These are phyloP conservation scores for Cyanoramphus novaezelandiae DNA, from an alignment of 2,113 vertebrate species.

Conservation along the genomic window DNA sequence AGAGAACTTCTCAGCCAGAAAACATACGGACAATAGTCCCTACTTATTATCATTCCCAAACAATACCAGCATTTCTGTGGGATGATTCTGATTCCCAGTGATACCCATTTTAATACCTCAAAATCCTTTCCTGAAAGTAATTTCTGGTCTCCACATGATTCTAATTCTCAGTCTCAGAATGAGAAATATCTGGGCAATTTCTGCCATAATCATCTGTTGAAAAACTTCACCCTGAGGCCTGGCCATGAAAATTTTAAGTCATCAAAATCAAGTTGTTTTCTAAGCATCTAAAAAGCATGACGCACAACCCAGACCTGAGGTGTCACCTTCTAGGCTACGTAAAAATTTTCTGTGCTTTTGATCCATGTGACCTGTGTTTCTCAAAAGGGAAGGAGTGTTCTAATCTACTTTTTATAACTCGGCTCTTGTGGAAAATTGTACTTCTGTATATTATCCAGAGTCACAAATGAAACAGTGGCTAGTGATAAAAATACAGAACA, in stretches of 20 bases:
- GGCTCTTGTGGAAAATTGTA: background rate
- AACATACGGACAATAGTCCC: background rate
- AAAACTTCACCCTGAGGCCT: background rate
- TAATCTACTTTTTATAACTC: background rate
- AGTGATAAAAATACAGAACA: background rate
- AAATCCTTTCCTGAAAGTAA: constrained; percentile 31
- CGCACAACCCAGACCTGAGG: background rate
- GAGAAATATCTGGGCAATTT: background rate
- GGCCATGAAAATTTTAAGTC: background rate
- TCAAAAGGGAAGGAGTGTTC: background rate
- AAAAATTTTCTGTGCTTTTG: background rate
- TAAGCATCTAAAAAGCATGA: background rate
- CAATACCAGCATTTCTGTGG: background rate
- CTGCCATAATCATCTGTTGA: background rate
- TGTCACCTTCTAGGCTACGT: background rate
- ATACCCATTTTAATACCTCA: background rate
- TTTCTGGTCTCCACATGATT: constrained; percentile 12
- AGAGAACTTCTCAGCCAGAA: background rate
- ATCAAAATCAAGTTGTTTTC: background rate
- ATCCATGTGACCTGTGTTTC: background rate
- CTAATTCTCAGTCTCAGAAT: background rate
- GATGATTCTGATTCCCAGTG: background rate
- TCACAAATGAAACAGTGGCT: background rate
- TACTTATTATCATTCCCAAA: background rate
- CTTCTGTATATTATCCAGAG: background rate